phyloP scores from a whole-genome alignment of 2,797 vertebrate genomes.

The Acridotheres tristis region DNA sequence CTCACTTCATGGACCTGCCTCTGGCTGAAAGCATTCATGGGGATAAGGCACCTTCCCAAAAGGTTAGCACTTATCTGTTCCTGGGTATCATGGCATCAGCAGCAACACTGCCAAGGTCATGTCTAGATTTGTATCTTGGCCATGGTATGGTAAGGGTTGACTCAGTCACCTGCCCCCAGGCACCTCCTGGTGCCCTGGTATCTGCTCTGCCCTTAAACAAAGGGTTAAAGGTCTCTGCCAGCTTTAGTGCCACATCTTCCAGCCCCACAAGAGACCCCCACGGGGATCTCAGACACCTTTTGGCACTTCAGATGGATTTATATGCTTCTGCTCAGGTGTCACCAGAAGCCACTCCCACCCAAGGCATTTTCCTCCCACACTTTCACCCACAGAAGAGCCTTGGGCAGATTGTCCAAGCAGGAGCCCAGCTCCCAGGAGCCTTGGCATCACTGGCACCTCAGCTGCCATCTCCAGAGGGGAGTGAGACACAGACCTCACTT shows the following conservation, averaged over 20 bases:
- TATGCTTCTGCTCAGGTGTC: background rate
- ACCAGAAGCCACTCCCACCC: background rate
- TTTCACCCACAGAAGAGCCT: background rate
- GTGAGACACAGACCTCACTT: background rate
- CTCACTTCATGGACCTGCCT: background rate
- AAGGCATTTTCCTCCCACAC: background rate
- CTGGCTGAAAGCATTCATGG: background rate
- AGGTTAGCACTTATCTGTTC: background rate
- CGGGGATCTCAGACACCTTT: rapidly evolving
- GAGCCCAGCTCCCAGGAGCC: background rate
- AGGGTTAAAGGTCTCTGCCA: background rate
- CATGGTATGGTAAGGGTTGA: background rate
- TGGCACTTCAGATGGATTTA: background rate
- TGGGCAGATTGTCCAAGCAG: background rate
- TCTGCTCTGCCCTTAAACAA: background rate
- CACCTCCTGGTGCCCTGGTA: background rate
- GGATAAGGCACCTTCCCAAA: background rate
- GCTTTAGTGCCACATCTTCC: background rate
- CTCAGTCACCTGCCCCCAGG: background rate
- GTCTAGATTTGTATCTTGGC: background rate
- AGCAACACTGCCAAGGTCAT: background rate
- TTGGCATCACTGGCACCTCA: rapidly evolving
- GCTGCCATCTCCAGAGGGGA: background rate
- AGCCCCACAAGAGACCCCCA: background rate
- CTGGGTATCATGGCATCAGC: background rate